phyloP scores from a whole-genome alignment of 2,888 invertebrate species.

The Aleiodes testaceus region DNA sequence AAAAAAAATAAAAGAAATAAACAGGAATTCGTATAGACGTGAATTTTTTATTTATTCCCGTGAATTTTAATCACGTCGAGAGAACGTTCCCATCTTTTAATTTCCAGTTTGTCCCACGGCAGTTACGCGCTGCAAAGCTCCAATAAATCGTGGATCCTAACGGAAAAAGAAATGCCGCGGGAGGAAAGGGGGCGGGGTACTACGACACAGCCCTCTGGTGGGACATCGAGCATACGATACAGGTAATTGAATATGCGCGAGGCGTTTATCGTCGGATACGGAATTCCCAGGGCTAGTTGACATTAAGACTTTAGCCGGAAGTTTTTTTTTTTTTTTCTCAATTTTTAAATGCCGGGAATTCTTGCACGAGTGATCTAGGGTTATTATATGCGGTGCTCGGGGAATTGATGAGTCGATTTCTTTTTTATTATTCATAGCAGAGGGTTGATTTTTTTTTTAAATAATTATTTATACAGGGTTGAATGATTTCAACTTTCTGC shows the following conservation, averaged over 20 bases:
- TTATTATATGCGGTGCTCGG: too few species aligned
- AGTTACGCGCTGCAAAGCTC: background rate
- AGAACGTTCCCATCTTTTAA: conserved; percentile 9
- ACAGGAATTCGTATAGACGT: too few species aligned
- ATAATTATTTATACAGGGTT: too few species aligned
- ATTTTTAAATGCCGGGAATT: background rate
- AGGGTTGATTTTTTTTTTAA: too few species aligned
- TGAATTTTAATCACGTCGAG: conserved; percentile 12
- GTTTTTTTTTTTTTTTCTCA: background rate
- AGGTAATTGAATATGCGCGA: conserved; percentile 25
- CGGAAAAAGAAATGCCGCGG: background rate
- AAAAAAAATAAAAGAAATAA: background rate
- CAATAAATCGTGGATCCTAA: conserved; percentile 24
- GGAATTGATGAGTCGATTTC: too few species aligned
- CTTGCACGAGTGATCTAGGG: background rate
- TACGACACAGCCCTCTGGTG: too few species aligned
- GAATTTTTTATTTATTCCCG: too few species aligned
- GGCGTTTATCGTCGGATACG: conserved; percentile 23
- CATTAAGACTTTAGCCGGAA: conserved; percentile 1
- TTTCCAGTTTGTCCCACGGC: conserved; percentile 18
- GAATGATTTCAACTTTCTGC: too few species aligned
- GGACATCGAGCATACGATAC: conserved; percentile 8
- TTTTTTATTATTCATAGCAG: too few species aligned
- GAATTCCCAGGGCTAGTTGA: conserved; percentile 19
- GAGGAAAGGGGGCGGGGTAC: too few species aligned